Evolutionary conservation across 2,888 invertebrate genomes (phyloP).

Genomic region (Amorpha juglandis): DNA sequence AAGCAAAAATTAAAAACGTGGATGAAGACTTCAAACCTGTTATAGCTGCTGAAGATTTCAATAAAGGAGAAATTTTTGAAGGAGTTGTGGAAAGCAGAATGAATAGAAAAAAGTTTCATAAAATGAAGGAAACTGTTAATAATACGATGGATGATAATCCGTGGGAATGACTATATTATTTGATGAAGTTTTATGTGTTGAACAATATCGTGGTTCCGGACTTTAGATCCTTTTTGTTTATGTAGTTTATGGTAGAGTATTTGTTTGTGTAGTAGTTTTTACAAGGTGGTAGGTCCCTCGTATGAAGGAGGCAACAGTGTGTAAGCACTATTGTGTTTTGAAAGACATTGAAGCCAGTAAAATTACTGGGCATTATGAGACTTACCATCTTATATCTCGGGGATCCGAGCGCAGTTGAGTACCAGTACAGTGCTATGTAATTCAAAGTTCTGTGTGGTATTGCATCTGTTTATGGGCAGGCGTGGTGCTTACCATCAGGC

Average conservation of each 20-base stretch:
- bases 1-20: slow-evolving; percentile 43
- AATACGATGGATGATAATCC: slow-evolving; percentile 73
- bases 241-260: slow-evolving; percentile 43
- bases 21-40: slow-evolving; percentile 51
- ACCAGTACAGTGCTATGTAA: too few relatives aligned
- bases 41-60: slow-evolving; percentile 67
- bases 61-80: slow-evolving; percentile 75
- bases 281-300: too few relatives aligned
- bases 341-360: too few relatives aligned
- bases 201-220: slow-evolving; percentile 72
- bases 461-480: too few relatives aligned
- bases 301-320: too few relatives aligned
- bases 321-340: too few relatives aligned
- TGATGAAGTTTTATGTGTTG: slow-evolving; percentile 72
- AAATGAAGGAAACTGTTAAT: slow-evolving; percentile 65
- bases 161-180: slow-evolving; percentile 81
- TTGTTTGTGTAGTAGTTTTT: neutral
- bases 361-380: too few relatives aligned
- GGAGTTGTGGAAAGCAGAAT: slow-evolving; percentile 62
- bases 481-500: too few relatives aligned
- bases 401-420: too few relatives aligned
- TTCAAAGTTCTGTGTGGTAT: too few relatives aligned
- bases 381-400: too few relatives aligned
- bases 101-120: slow-evolving; percentile 62
- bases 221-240: slow-evolving; percentile 67